Conservation (phyloP, 2,113 vertebrate genomes). For the Nipponia nippon region DNA sequence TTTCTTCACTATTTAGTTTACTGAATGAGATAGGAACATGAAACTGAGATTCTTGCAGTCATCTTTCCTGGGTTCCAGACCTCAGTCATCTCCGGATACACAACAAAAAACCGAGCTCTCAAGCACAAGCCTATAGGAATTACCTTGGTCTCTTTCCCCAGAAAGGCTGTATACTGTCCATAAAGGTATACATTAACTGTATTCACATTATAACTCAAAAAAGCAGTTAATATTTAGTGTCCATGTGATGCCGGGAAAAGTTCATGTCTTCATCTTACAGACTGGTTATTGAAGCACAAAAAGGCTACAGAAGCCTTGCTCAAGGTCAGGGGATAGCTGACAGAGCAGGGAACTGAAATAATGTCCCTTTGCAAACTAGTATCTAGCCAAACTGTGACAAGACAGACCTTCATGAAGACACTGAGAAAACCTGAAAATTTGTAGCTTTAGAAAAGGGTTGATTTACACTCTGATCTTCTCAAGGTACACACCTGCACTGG, state of each 20-base stretch:
- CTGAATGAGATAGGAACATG: background rate
- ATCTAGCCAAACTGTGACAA: background rate
- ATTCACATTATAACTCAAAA: background rate
- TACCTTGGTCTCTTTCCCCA: background rate
- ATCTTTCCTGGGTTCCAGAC: background rate
- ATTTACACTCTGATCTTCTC: background rate
- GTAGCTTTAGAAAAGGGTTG: background rate
- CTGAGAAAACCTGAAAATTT: background rate
- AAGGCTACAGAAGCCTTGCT: background rate
- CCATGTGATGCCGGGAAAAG: background rate
- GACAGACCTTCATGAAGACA: background rate
- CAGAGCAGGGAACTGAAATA: background rate
- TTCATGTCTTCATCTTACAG: background rate
- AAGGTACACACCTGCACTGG: fast-evolving
- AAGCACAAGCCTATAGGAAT: background rate
- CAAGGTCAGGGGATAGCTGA: background rate
- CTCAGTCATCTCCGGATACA: background rate
- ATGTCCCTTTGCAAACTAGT: background rate
- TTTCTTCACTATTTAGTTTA: background rate
- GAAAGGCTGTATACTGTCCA: background rate
- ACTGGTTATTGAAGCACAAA: background rate
- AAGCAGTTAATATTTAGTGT: conserved; percentile 43
- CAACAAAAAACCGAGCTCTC: background rate
- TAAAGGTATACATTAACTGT: conserved; percentile 34
- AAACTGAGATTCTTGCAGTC: background rate